Evolutionary conservation across 1,140 invertebrate genomes (phyloP).

Genomic region (Pseudomyrmex concolor): DNA sequence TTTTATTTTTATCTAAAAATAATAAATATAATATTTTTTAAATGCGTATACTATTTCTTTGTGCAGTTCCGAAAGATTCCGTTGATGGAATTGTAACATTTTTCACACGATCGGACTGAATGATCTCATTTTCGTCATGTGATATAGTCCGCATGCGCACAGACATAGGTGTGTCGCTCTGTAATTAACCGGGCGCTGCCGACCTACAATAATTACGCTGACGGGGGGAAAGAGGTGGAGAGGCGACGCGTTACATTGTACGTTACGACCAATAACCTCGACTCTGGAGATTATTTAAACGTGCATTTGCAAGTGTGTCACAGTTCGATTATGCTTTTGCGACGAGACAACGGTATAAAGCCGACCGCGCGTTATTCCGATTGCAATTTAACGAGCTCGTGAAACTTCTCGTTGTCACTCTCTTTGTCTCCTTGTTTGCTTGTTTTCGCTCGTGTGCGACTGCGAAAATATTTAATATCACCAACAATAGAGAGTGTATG

Average conservation of each 20-base stretch:
- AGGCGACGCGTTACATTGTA: background rate
- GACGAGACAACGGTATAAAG: slow-evolving; percentile 23
- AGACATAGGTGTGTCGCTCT: slow-evolving; percentile 41
- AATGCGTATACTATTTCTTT: no score
- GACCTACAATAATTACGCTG: slow-evolving; percentile 59
- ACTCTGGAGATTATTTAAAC: slow-evolving; percentile 47
- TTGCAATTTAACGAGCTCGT: slow-evolving; percentile 44
- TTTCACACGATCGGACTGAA: background rate
- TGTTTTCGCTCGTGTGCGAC: background rate
- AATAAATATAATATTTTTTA: no score
- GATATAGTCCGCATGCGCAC: slow-evolving; percentile 40
- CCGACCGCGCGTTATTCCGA: slow-evolving; percentile 27
- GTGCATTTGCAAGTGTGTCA: slow-evolving; percentile 51
- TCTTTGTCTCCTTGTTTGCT: background rate
- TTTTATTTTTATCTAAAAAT: no score
- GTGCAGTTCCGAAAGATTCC: background rate
- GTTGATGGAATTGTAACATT: background rate
- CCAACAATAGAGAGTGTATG: background rate
- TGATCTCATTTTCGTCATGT: slow-evolving; percentile 41
- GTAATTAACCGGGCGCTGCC: slow-evolving; percentile 60
- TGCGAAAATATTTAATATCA: slow-evolving; percentile 24
- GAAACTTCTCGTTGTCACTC: slow-evolving; percentile 7
- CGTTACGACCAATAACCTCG: slow-evolving; percentile 34
- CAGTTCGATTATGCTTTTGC: slow-evolving; percentile 36
- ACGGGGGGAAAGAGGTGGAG: background rate